Percentiles rank a stretch among this genome's conserved stretches.
Conservation (phyloP, 2,888 invertebrate species). For the Oscheius sp. region DNA sequence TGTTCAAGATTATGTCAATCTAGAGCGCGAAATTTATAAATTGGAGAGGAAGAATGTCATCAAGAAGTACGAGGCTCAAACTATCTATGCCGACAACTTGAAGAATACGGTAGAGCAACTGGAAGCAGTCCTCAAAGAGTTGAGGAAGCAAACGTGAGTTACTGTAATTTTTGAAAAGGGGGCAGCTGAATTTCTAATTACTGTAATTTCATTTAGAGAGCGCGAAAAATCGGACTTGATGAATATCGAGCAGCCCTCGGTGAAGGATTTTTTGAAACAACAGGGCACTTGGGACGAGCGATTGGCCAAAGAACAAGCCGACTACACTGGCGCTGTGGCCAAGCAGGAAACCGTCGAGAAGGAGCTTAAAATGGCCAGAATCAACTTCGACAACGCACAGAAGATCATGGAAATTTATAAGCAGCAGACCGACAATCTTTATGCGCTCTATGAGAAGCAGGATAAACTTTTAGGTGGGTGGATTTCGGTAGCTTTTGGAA, state of each 20-base stretch:
- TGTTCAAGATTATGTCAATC: conserved; percentile 70
- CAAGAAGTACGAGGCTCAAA: conserved; percentile 70
- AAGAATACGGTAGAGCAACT: conserved; percentile 68
- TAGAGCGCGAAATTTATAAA: conserved; percentile 71
- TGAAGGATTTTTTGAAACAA: conserved; percentile 70
- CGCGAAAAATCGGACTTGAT: conserved; percentile 72
- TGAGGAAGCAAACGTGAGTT: conserved; percentile 70
- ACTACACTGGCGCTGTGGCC: conserved; percentile 72
- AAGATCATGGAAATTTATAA: conserved; percentile 70
- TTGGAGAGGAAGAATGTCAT: conserved; percentile 70
- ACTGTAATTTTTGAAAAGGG: background rate
- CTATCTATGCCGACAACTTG: conserved; percentile 69
- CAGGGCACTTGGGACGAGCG: conserved; percentile 70
- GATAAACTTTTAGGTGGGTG: conserved; percentile 72
- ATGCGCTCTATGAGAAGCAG: conserved; percentile 72
- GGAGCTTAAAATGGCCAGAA: conserved; percentile 69
- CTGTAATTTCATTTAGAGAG: conserved; percentile 70
- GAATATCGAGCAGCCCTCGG: conserved; percentile 71
- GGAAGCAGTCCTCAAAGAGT: conserved; percentile 70
- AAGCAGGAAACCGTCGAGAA: conserved; percentile 72
- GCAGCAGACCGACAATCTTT: conserved; percentile 70
- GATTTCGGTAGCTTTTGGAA: too few relatives aligned
- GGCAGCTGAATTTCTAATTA: too few relatives aligned
- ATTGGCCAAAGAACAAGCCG: conserved; percentile 71
- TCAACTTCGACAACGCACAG: conserved; percentile 68